Conservation (phyloP, 2,888 invertebrate genomes). For the Epinotia nisella region DNA sequence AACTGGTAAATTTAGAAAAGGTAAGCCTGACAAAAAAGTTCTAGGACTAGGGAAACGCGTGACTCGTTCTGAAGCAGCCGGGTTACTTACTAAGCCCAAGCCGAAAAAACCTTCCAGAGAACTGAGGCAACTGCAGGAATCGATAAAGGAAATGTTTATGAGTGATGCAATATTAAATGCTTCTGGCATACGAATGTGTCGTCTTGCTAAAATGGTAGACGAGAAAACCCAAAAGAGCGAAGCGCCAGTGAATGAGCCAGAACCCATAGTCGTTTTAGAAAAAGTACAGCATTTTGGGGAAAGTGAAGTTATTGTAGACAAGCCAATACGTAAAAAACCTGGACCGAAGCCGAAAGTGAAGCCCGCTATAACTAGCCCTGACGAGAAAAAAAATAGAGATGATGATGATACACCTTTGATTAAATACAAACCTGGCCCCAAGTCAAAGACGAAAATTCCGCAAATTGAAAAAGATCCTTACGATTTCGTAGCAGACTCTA, state of each 20-base stretch:
- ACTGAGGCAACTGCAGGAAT: conserved; percentile 87
- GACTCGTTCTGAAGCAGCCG: conserved; percentile 55
- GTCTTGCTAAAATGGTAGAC: conserved; percentile 81
- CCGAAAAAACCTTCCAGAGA: conserved; percentile 74
- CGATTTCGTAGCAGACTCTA: conserved; percentile 70
- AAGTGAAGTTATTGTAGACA: conserved; percentile 49
- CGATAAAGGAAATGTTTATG: conserved; percentile 89
- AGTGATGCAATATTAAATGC: conserved; percentile 85
- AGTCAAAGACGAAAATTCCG: conserved; percentile 65
- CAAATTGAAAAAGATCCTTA: conserved; percentile 63
- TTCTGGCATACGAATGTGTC: conserved; percentile 87
- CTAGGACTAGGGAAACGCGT: conserved; percentile 51
- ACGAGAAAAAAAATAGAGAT: conserved; percentile 45
- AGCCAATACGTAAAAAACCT: conserved; percentile 59
- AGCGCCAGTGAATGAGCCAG: conserved; percentile 45
- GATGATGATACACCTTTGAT: conserved; percentile 45
- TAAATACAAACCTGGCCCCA: conserved; percentile 66
- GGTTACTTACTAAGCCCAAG: conserved; percentile 48
- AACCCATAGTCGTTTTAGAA: conserved; percentile 64
- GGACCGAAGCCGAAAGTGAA: conserved; percentile 61
- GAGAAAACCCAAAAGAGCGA: conserved; percentile 62
- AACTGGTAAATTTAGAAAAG: conserved; percentile 44
- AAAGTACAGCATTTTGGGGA: conserved; percentile 59
- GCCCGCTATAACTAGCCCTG: conserved; percentile 35
- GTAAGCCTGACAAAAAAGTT: conserved; percentile 42